Evolutionary conservation across 2,797 vertebrate species (phyloP).

Genomic region (Bradypodion pumilum): DNA sequence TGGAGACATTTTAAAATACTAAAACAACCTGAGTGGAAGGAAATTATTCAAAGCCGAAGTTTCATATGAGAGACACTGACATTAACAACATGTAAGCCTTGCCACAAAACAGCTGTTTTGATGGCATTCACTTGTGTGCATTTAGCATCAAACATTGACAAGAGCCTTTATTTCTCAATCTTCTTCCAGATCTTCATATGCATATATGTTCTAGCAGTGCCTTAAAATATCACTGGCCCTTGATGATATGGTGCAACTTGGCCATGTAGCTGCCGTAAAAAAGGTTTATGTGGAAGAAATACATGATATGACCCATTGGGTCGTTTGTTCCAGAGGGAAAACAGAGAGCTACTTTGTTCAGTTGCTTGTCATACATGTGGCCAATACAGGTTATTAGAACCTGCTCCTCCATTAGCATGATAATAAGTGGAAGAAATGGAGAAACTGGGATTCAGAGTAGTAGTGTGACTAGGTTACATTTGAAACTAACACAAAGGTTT

Average conservation of each 20-base stretch:
- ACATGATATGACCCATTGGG: not conserved
- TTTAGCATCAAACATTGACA: not conserved
- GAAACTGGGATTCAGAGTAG: not conserved
- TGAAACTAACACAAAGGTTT: too few relatives aligned
- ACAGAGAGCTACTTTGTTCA: not conserved
- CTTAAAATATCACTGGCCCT: not conserved
- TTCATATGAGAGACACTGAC: not conserved
- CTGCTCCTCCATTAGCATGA: not conserved
- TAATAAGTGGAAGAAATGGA: not conserved
- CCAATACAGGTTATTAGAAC: too few relatives aligned
- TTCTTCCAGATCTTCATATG: not conserved
- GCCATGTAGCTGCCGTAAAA: not conserved
- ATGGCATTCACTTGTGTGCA: not conserved
- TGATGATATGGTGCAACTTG: not conserved
- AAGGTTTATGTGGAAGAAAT: not conserved
- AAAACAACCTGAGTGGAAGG: too few relatives aligned
- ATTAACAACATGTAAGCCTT: not conserved
- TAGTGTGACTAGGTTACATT: not conserved
- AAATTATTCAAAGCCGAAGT: not conserved
- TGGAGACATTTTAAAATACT: too few relatives aligned
- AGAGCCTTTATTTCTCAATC: not conserved
- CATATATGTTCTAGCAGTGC: not conserved
- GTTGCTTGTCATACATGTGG: not conserved
- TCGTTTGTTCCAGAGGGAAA: not conserved
- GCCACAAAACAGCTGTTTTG: not conserved